Evolutionary conservation across 2,888 invertebrate genomes (phyloP), one percentile per base, ranked within the genome.

Genomic region (Ochropacha duplaris): DNA sequence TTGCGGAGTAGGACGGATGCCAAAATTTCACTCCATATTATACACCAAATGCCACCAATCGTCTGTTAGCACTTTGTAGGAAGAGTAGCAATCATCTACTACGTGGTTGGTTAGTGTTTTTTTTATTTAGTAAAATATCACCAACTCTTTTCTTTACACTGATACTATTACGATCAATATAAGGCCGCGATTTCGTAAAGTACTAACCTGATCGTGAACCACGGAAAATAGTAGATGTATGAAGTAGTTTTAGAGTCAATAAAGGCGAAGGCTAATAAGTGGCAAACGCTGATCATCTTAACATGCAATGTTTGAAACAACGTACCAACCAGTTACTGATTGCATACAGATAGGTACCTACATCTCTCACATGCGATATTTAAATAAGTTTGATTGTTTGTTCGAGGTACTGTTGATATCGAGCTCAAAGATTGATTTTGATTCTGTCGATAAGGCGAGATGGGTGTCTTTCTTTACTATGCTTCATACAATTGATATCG

Each of bases 1-100:
- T 87, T 81, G 89, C 88, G 81, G 86, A 86, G 79, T 76, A 79
- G 82, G 83, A 79, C 76, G 67, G 79, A 76, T 90, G 89, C 88
- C 90, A 90, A 90, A 85, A 83, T 80, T 82, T 83, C 77, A 79
- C 79, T 83, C 73, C 62, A 73, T 71, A 70, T 69, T 71, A 68
- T 71, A 71, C 74, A 44, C 3, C 19, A 44, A 8, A 44, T 44
- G 19, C 67, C 63, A 64, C 72, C 62, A 67, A 59, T 64, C 69
- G 65, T 62, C 55, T 68, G 59, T 68, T n/a, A 64, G 66, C 16
- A 31, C 16, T 16, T 4, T 31, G 22, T 31, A 22, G 12, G 31
- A 22, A 50, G 31, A 22, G 16, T 19, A 8, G 12, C 16, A 28
- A 16, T 12, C n/a, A 26, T 8, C 3, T 26, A 22, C 16, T 49